A percentile compares a stretch with the other conserved stretches of the same genome.
Conservation (phyloP, 2,797 vertebrate species). For the Hipposideros larvatus region DNA sequence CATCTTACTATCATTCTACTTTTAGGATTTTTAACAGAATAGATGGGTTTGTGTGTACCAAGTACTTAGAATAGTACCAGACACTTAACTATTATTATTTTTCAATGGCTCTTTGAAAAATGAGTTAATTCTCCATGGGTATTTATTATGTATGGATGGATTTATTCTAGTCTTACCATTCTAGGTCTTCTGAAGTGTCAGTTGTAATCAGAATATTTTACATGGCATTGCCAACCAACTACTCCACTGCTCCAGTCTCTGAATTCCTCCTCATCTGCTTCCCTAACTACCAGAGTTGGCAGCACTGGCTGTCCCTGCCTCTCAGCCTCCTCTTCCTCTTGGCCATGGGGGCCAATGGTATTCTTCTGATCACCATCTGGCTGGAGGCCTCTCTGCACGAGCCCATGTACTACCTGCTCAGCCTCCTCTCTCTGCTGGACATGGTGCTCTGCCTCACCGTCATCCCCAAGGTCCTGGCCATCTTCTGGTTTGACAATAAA, state of each 20-base stretch:
- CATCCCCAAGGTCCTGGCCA: slow-evolving; percentile 71
- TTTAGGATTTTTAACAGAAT: neutral
- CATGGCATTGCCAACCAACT: neutral
- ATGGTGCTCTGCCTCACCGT: neutral
- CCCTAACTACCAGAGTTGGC: slow-evolving; percentile 63
- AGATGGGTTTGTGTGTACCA: neutral
- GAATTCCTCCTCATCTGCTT: slow-evolving; percentile 77
- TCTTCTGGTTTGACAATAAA: slow-evolving; percentile 81
- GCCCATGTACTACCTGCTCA: slow-evolving; percentile 67
- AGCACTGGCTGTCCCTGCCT: slow-evolving; percentile 55
- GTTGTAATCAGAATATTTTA: neutral
- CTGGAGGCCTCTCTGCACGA: slow-evolving; percentile 1
- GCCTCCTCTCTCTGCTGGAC: slow-evolving; percentile 59
- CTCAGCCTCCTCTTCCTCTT: slow-evolving; percentile 73
- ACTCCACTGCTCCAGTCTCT: neutral
- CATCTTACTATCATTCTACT: neutral
- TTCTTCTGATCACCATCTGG: slow-evolving; percentile 14
- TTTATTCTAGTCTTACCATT: neutral
- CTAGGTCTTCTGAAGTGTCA: neutral
- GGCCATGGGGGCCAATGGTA: slow-evolving; percentile 39
- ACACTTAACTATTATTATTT: neutral
- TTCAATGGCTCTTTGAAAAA: neutral
- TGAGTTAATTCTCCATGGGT: neutral
- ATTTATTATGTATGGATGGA: neutral
- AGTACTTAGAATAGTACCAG: neutral